Percentiles rank a stretch among this genome's conserved stretches.
Evolutionary conservation across 2,113 vertebrate species (phyloP).

Genomic region (Oreochromis spilurus): DNA sequence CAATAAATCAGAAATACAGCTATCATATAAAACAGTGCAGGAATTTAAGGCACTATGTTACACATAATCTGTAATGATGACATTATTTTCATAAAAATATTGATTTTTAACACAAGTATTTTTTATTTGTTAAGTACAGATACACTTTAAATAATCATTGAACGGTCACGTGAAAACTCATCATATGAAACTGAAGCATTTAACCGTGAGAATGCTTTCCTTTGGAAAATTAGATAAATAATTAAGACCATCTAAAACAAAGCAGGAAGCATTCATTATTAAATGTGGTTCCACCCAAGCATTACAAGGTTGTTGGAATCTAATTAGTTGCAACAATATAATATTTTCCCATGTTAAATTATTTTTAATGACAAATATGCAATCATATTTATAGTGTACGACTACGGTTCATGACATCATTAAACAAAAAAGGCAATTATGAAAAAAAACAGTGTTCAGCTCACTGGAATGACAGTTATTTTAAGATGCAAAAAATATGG

Average conservation of each 20-base stretch:
- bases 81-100: background rate
- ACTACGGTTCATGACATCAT: background rate
- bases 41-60: background rate
- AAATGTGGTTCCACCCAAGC: background rate
- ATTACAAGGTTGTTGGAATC: background rate
- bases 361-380: background rate
- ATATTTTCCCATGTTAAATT: background rate
- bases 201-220: background rate
- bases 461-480: background rate
- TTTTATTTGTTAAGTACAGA: background rate
- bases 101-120: background rate
- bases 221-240: background rate
- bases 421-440: background rate
- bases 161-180: background rate
- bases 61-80: background rate
- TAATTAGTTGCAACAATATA: background rate
- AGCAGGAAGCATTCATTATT: background rate
- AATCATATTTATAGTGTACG: background rate
- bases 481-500: background rate
- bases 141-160: background rate
- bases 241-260: background rate
- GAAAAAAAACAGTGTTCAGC: background rate
- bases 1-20: slow-evolving; percentile 10
- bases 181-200: background rate
- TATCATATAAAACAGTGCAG: background rate